Evolutionary conservation across 2,797 vertebrate genomes (phyloP).

Genomic region (Catamblyrhynchus diadema): DNA sequence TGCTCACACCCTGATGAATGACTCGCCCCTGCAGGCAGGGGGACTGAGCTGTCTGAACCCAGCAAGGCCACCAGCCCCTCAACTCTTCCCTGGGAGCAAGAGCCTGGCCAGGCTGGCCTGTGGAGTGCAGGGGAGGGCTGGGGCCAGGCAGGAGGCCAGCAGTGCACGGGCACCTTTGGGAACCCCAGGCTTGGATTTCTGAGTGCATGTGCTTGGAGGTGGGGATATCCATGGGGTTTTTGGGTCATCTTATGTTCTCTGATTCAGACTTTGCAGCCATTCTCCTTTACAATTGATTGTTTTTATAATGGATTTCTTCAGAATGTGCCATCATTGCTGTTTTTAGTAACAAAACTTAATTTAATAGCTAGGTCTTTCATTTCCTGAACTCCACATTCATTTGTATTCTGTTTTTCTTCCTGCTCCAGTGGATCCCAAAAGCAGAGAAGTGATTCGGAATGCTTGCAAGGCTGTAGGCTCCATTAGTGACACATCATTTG

Average conservation of each 20-base stretch:
- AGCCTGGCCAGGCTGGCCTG: not conserved
- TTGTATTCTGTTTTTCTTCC: not conserved
- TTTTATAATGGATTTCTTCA: not conserved
- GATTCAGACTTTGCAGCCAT: not conserved
- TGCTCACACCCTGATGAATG: not conserved
- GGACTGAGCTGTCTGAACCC: not conserved
- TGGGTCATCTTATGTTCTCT: not conserved
- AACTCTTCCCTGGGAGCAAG: not conserved
- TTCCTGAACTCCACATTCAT: not conserved
- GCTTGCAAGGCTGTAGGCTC: conserved; percentile 96
- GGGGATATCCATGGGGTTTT: not conserved
- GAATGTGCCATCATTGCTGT: not conserved
- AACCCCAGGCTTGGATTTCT: not conserved
- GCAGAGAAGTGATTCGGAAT: conserved; percentile 91
- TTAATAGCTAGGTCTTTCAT: not conserved
- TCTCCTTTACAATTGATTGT: not conserved
- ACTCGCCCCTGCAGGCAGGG: accelerated
- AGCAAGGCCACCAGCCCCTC: not conserved
- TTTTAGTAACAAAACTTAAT: not conserved
- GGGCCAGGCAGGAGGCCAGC: not conserved
- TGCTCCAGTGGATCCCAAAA: conserved; percentile 87
- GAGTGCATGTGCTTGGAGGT: not conserved
- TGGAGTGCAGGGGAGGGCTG: not conserved
- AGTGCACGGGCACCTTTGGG: not conserved
- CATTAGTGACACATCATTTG: conserved; percentile 91